Conservation (phyloP, 1,140 invertebrate genomes). For the Hylyphantes graminicola region DNA sequence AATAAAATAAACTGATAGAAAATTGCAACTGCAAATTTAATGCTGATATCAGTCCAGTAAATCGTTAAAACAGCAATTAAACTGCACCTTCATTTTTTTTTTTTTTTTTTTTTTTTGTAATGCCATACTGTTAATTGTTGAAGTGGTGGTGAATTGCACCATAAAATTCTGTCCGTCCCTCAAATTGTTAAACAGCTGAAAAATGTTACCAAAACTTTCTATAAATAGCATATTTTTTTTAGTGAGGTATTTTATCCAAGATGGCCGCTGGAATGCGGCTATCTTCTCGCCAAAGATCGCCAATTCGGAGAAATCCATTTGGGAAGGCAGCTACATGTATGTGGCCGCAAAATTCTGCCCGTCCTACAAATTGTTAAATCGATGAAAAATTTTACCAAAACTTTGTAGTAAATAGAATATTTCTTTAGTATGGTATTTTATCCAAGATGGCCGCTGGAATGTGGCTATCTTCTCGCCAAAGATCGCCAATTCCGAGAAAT, state of each 20-base stretch:
- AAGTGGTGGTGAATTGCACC: too few relatives aligned
- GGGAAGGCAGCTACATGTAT: slow-evolving; percentile 19
- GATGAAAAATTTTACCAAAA: background rate
- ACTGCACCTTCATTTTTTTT: too few relatives aligned
- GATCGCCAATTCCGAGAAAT: slow-evolving; percentile 38
- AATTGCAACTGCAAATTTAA: too few relatives aligned
- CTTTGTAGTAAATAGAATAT: background rate
- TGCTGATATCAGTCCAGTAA: too few relatives aligned
- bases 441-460: background rate
- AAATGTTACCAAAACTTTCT: too few relatives aligned
- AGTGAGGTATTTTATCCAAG: background rate
- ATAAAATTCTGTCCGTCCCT: too few relatives aligned
- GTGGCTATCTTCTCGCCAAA: background rate
- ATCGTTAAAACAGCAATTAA: too few relatives aligned
- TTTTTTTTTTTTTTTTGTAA: too few relatives aligned
- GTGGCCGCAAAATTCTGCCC: background rate
- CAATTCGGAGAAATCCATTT: slow-evolving; percentile 26
- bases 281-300: background rate
- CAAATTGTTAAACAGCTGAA: background rate
- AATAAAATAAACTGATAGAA: too few relatives aligned
- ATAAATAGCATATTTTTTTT: background rate
- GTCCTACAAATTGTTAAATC: background rate
- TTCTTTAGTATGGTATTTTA: background rate
- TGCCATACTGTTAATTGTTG: too few relatives aligned
- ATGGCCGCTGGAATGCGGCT: background rate